These are phyloP conservation scores for Tinea pellionella DNA, from an alignment of 2,888 invertebrate genomes.

Conservation along the genomic window DNA sequence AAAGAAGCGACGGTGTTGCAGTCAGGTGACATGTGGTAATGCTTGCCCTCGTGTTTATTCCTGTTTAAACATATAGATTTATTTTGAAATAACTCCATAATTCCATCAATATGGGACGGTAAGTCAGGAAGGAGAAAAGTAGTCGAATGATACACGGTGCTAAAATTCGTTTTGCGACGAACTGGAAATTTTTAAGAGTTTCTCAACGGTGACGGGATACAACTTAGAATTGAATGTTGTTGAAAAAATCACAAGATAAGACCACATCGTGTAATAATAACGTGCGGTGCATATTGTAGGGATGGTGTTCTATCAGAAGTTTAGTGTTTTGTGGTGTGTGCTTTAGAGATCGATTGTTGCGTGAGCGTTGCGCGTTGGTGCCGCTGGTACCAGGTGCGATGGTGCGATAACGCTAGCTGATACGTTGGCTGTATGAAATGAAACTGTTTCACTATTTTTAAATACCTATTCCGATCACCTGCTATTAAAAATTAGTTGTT, in stretches of 20 bases:
- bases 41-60: conserved; percentile 75
- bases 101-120: conserved; percentile 15
- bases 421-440: background rate
- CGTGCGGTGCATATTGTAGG: background rate
- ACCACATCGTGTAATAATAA: background rate
- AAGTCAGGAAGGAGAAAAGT: background rate
- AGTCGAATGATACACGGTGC: background rate
- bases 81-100: conserved; percentile 59
- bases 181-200: too few species aligned
- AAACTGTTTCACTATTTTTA: background rate
- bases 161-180: background rate
- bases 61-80: background rate
- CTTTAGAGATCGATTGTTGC: background rate
- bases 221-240: background rate
- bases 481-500: too few species aligned
- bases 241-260: background rate
- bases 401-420: background rate
- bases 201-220: too few species aligned
- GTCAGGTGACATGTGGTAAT: conserved; percentile 89
- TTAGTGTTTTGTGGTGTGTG: background rate
- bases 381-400: background rate
- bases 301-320: background rate
- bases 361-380: background rate
- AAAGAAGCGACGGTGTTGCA: conserved; percentile 92
- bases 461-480: too few species aligned